Percentiles rank a stretch among this genome's conserved stretches.
These are phyloP conservation scores for Cataglyphis cursor DNA, from an alignment of 2,888 invertebrate genomes.

Conservation along the genomic window DNA sequence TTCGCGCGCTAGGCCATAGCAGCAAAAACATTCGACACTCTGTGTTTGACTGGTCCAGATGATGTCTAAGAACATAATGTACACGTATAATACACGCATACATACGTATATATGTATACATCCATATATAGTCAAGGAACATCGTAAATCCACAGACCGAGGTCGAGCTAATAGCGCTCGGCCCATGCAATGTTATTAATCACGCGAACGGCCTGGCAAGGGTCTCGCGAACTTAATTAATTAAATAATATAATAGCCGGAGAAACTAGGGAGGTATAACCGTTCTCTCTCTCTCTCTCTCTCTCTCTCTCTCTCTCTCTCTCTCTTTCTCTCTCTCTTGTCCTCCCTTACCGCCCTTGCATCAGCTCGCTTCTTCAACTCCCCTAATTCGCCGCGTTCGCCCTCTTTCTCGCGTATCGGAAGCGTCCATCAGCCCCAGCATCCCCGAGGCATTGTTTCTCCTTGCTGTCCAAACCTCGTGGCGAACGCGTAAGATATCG, in stretches of 20 bases:
- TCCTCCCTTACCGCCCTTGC: slow-evolving; percentile 32
- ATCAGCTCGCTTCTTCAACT: slow-evolving; percentile 55
- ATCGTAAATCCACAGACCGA: slow-evolving; percentile 75
- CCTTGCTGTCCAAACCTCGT: slow-evolving; percentile 79
- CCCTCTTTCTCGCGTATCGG: slow-evolving; percentile 79
- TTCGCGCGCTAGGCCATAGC: slow-evolving; percentile 16
- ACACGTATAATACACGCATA: slow-evolving; percentile 8
- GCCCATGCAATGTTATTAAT: slow-evolving; percentile 82
- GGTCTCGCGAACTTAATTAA: slow-evolving; percentile 84
- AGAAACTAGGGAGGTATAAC: slow-evolving; percentile 77
- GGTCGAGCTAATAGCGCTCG: slow-evolving; percentile 76
- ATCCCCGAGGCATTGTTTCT: slow-evolving; percentile 84
- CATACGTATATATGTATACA: slow-evolving; percentile 2
- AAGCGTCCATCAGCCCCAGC: slow-evolving; percentile 85
- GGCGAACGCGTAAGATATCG: slow-evolving; percentile 78
- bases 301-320: slow-evolving; percentile 20
- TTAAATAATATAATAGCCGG: slow-evolving; percentile 84
- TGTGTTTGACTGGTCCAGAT: slow-evolving; percentile 67
- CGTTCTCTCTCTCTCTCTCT: slow-evolving; percentile 52
- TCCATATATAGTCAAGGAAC: slow-evolving; percentile 64
- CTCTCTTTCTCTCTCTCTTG: slow-evolving; percentile 21
- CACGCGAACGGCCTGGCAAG: slow-evolving; percentile 79
- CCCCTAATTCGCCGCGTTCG: slow-evolving; percentile 42
- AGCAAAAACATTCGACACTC: slow-evolving; percentile 62
- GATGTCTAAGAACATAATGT: slow-evolving; percentile 70